A percentile compares a stretch with the other conserved stretches of the same genome.
Evolutionary conservation across 2,888 invertebrate species (phyloP).

Genomic region (Tenthredo amoena): DNA sequence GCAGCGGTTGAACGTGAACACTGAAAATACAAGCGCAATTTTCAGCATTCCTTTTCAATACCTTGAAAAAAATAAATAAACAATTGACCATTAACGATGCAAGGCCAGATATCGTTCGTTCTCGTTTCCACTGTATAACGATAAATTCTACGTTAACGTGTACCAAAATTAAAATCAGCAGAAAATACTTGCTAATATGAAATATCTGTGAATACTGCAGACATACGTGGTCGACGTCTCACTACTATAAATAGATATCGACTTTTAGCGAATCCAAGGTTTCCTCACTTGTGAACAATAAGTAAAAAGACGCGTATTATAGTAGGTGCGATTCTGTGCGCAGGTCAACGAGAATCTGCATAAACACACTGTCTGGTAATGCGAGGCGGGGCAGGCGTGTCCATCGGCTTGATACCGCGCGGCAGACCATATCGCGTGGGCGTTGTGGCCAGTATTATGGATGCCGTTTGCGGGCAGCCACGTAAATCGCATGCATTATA

Average conservation of each 20-base stretch:
- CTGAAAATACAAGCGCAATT: background rate
- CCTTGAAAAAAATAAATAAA: background rate
- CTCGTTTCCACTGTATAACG: background rate
- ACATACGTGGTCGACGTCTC: background rate
- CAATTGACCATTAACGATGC: background rate
- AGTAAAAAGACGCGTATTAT: background rate
- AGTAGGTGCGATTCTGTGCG: conserved; percentile 7
- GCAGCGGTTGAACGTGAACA: conserved; percentile 26
- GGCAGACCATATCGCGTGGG: conserved; percentile 54
- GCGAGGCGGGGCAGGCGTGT: conserved; percentile 48
- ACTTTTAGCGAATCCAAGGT: background rate
- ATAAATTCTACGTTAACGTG: background rate
- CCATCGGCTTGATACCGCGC: conserved; percentile 39
- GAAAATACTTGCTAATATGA: background rate
- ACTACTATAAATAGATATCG: conserved; percentile 9
- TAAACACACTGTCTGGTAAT: conserved; percentile 45
- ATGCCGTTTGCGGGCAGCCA: conserved; percentile 55
- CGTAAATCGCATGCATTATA: conserved; percentile 74
- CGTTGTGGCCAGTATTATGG: conserved; percentile 50
- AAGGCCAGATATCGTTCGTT: background rate
- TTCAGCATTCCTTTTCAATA: conserved; percentile 15
- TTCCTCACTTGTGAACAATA: background rate
- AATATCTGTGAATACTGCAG: background rate
- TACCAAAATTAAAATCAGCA: background rate
- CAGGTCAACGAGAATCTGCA: conserved; percentile 40